Conservation (phyloP, 2,113 vertebrate genomes). For the Heterotilapia buettikoferi region DNA sequence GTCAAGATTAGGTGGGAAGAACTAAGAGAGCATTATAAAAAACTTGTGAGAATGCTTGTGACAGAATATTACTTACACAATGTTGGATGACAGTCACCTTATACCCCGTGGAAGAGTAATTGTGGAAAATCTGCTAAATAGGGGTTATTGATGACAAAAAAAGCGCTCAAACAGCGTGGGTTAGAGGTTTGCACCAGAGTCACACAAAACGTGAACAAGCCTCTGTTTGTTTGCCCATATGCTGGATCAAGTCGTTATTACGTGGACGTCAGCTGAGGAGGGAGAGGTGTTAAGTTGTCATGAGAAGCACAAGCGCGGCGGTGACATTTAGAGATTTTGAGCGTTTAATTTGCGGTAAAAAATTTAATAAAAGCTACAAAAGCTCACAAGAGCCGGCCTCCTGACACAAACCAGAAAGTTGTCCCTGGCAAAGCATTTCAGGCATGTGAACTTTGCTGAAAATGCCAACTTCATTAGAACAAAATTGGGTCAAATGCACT, state of each 20-base stretch:
- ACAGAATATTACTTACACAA: slow-evolving; percentile 64
- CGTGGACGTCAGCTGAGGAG: slow-evolving; percentile 15
- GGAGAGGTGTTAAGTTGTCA: slow-evolving; percentile 18
- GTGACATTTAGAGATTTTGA: background rate
- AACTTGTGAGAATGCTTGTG: slow-evolving; percentile 57
- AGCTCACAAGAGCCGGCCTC: background rate
- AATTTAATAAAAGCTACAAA: rapidly evolving
- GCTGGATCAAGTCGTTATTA: background rate
- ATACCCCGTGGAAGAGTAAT: slow-evolving; percentile 34
- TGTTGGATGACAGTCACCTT: slow-evolving; percentile 52
- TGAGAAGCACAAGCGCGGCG: background rate
- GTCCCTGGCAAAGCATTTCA: background rate
- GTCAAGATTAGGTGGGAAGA: slow-evolving; percentile 57
- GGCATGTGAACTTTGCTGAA: slow-evolving; percentile 24
- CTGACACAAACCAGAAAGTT: background rate
- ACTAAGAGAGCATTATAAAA: slow-evolving; percentile 24
- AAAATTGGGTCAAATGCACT: slow-evolving; percentile 49
- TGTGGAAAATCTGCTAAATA: slow-evolving; percentile 52
- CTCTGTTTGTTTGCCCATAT: slow-evolving; percentile 45
- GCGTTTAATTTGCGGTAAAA: background rate
- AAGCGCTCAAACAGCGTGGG: slow-evolving; percentile 29
- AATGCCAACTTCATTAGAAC: slow-evolving; percentile 44
- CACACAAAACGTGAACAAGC: slow-evolving; percentile 49
- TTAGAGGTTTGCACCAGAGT: slow-evolving; percentile 2
- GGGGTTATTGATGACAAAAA: slow-evolving; percentile 52